Evolutionary conservation across 2,888 invertebrate species (phyloP).

Genomic region (Drosophila rubida): DNA sequence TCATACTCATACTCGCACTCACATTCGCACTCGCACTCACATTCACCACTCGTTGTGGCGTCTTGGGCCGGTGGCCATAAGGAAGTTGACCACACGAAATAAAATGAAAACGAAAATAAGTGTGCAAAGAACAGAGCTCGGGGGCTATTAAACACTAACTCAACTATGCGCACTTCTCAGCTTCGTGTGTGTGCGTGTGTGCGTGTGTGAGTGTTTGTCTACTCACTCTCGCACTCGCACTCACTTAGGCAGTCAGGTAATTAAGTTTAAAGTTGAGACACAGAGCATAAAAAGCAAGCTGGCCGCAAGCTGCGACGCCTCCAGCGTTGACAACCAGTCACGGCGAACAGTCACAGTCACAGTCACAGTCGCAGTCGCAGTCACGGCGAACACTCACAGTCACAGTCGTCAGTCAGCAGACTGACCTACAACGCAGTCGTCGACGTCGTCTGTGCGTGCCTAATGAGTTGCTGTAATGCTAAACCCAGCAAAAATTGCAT

Average conservation of each 20-base stretch:
- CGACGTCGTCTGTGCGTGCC: conserved; percentile 71
- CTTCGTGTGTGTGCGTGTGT: no score
- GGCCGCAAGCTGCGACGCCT: conserved; percentile 54
- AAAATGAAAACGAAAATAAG: conserved; percentile 37
- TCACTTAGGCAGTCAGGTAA: conserved; percentile 50
- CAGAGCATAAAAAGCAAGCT: conserved; percentile 35
- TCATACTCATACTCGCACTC: conserved; percentile 16
- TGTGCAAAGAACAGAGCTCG: conserved; percentile 33
- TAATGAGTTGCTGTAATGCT: conserved; percentile 74
- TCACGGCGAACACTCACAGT: conserved; percentile 25
- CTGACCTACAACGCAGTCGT: conserved; percentile 66
- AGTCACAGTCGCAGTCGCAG: conserved; percentile 15
- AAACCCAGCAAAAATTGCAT: conserved; percentile 57
- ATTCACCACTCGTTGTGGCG: conserved; percentile 24
- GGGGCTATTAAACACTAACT: conserved; percentile 57
- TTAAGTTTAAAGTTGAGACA: conserved; percentile 69
- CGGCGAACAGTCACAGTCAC: background rate
- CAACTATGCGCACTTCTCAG: conserved; percentile 41
- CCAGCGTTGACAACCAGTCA: conserved; percentile 32
- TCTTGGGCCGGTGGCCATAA: no score
- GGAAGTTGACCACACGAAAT: conserved; percentile 51
- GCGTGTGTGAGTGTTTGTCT: background rate
- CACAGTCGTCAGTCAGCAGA: conserved; percentile 31
- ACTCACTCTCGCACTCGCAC: conserved; percentile 1
- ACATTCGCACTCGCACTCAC: background rate